These are phyloP conservation scores for Turnix velox DNA, from an alignment of 2,113 vertebrate species.

Conservation along the genomic window DNA sequence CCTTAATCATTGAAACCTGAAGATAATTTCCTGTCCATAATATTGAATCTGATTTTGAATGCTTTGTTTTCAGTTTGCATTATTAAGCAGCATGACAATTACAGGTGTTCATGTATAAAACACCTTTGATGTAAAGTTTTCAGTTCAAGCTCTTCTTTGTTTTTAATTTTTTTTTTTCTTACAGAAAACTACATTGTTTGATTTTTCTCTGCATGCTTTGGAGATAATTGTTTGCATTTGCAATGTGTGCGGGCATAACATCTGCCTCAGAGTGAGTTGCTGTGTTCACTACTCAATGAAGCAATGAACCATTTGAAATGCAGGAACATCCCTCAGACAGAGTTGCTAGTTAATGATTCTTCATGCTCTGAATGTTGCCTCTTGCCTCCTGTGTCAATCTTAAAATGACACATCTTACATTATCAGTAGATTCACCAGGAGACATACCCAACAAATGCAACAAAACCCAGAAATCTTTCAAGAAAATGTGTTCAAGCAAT, in stretches of 20 bases:
- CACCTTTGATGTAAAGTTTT: neutral
- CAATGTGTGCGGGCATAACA: neutral
- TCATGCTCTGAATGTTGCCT: constrained; percentile 66
- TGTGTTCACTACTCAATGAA: constrained; percentile 67
- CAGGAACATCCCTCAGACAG: constrained; percentile 46
- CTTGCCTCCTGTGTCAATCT: constrained; percentile 54
- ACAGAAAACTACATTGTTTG: neutral
- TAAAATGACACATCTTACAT: constrained; percentile 44
- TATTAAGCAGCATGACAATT: neutral
- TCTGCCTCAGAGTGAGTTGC: constrained; percentile 56
- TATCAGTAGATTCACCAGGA: neutral
- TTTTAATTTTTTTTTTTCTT: neutral
- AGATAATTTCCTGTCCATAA: neutral
- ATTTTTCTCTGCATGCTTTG: constrained; percentile 1
- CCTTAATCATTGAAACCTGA: neutral
- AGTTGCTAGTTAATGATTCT: constrained; percentile 62
- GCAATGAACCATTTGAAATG: constrained; percentile 64
- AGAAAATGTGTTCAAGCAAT: neutral
- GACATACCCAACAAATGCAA: neutral
- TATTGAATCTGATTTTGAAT: neutral
- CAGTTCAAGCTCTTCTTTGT: neutral
- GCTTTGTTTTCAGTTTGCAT: neutral
- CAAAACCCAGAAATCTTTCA: neutral
- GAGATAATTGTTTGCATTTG: constrained; percentile 57
- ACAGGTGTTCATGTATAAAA: neutral